Conservation (phyloP, 2,113 vertebrate species). For the Larimichthys crocea region DNA sequence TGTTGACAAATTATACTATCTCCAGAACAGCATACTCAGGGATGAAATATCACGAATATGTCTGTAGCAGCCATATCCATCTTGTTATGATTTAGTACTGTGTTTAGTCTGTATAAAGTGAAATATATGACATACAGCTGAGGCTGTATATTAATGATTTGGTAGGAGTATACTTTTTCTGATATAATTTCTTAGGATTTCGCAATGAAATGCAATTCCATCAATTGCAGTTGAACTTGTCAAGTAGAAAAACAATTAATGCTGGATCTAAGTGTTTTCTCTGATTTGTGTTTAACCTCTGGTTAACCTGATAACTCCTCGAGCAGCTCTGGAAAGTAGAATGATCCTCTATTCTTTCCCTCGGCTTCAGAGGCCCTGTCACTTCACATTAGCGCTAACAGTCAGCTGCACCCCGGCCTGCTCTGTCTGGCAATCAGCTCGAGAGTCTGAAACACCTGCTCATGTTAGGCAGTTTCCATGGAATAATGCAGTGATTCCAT, state of each 20-base stretch:
- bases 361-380: slow-evolving; percentile 76
- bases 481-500: slow-evolving; percentile 83
- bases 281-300: slow-evolving; percentile 69
- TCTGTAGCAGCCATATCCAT: not conserved
- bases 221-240: slow-evolving; percentile 47
- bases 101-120: slow-evolving; percentile 13
- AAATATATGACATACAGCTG: not conserved
- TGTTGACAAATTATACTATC: slow-evolving; percentile 37
- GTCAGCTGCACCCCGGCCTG: slow-evolving; percentile 74
- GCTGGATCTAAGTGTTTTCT: slow-evolving; percentile 44
- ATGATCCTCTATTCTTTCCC: slow-evolving; percentile 55
- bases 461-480: slow-evolving; percentile 80
- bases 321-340: slow-evolving; percentile 65
- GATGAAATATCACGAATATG: slow-evolving; percentile 38
- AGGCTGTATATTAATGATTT: not conserved
- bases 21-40: slow-evolving; percentile 8
- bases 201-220: not conserved
- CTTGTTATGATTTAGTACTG: slow-evolving; percentile 16
- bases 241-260: slow-evolving; percentile 55
- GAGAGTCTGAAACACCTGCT: slow-evolving; percentile 80
- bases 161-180: not conserved
- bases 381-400: slow-evolving; percentile 79
- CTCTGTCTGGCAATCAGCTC: slow-evolving; percentile 79
- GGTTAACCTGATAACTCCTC: slow-evolving; percentile 73
- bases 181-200: not conserved